Percentiles rank a stretch among this genome's conserved stretches.
Conservation (phyloP, 2,797 vertebrate species). For the Etheostoma nigrum region DNA sequence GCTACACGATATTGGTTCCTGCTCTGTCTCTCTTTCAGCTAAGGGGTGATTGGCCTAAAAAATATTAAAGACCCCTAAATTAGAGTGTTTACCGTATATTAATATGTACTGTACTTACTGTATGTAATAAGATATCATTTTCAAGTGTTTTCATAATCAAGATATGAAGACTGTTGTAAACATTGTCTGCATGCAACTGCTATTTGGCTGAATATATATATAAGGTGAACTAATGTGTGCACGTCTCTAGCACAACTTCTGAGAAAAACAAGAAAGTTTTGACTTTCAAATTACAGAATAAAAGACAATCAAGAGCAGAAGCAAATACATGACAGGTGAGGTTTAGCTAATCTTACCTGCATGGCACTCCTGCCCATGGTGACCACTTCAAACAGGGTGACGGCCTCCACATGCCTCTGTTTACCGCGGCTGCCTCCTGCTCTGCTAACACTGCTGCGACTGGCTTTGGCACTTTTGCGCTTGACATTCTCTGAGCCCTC, state of each 20-base stretch:
- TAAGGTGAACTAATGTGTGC: neutral
- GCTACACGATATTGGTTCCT: no score
- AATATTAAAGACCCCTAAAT: no score
- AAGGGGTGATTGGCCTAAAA: no score
- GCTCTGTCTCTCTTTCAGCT: no score
- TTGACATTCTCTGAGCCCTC: constrained; percentile 86
- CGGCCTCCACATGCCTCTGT: constrained; percentile 86
- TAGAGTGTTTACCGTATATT: neutral
- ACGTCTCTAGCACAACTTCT: neutral
- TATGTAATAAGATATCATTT: neutral
- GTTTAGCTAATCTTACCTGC: constrained; percentile 81
- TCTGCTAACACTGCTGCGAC: constrained; percentile 42
- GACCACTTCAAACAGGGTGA: constrained; percentile 94
- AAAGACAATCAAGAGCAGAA: no score
- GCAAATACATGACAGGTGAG: neutral
- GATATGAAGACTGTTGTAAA: neutral
- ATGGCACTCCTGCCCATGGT: constrained; percentile 92
- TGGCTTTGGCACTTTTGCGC: constrained; percentile 72
- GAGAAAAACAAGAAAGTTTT: neutral
- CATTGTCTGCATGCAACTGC: neutral
- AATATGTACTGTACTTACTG: no score
- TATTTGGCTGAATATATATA: neutral
- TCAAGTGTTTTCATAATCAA: neutral
- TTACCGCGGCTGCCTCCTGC: constrained; percentile 40
- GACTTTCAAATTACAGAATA: neutral